Base-by-base conservation (phyloP, 1,140 invertebrate genomes). In the Pectinophora gossypiella region DNA sequence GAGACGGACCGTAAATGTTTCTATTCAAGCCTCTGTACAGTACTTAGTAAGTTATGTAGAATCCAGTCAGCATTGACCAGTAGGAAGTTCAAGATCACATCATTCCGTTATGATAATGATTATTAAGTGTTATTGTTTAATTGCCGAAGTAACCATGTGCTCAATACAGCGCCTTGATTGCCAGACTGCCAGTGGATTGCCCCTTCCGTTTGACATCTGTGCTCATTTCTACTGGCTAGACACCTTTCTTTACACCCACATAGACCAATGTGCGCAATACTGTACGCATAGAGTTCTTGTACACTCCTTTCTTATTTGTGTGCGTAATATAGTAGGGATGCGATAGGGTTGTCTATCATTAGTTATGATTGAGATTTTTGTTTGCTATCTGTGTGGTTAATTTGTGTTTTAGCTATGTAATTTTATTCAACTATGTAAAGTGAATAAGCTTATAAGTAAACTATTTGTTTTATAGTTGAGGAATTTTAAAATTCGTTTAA, bases 181-280 rank as follows among this genome's bases (percentile, higher is more conserved):
- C 13, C 22, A 13, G n/a, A n/a, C 35, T 43, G 22, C 19, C 18
- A 21, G 61, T 70, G n/a, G 69, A 69, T 70, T 59, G 48, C 50
- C 48, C 62, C 60, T 74, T 70, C 68, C 68, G 68, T 68, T 75
- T 65, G 72, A 72, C 55, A 57, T 72, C 49, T 76, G 78, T 82
- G 59, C 75, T 68, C 82, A 85, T 85, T 85, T 85, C 80, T 72
- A 75, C 75, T 67, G 78, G 72, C 64, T 67, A 76, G 75, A 74
- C 82, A 81, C 82, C 82, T 85, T 85, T 84, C 80, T 85, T 82
- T 83, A 85, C 78, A 15, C 80, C 84, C 78, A 85, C 78, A 61
- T 19, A 7, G 40, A 56, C 22, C 58, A 36, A 32, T 10, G 46
- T 19, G 42, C 15, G 19, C 9, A 13, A 19, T 40, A 40, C 6